phyloP scores from a whole-genome alignment of 2,888 invertebrate species.

The Caenorhabditis parvicauda region DNA sequence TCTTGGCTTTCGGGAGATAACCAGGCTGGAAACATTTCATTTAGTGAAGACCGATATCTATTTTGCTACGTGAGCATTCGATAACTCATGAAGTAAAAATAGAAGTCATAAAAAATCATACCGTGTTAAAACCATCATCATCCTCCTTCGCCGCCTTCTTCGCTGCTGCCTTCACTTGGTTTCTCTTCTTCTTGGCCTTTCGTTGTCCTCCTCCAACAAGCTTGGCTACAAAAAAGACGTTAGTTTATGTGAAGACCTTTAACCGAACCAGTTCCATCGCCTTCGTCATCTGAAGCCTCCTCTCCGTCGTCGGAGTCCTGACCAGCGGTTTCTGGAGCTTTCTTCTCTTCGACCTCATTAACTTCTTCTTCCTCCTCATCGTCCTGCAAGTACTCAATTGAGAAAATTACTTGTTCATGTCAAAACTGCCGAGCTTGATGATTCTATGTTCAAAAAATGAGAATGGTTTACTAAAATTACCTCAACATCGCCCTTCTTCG shows the following conservation, averaged over 20 bases:
- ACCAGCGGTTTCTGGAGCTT: constrained; percentile 4
- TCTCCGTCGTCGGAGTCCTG: constrained; percentile 4
- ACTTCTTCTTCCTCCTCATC: constrained; percentile 9
- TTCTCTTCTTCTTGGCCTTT: constrained; percentile 34
- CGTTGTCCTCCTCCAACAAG: constrained; percentile 34
- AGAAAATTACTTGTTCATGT: neutral
- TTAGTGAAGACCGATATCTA: too few species aligned
- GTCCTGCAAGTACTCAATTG: neutral
- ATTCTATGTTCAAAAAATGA: constrained; percentile 6
- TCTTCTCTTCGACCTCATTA: constrained; percentile 11
- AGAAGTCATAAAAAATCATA: constrained; percentile 4
- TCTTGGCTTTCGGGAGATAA: constrained; percentile 25
- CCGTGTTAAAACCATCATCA: constrained; percentile 46
- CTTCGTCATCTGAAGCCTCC: constrained; percentile 15
- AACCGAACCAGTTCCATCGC: constrained; percentile 14
- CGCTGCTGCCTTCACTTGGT: constrained; percentile 30
- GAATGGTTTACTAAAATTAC: constrained; percentile 4
- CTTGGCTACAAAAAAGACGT: constrained; percentile 12
- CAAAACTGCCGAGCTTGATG: neutral
- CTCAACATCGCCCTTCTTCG: constrained; percentile 27
- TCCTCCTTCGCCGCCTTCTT: constrained; percentile 27
- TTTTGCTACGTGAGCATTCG: neutral
- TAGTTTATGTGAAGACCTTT: neutral
- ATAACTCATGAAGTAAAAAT: neutral
- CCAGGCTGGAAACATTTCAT: constrained; percentile 13